Evolutionary conservation across 2,888 invertebrate genomes (phyloP), one percentile per base, ranked within the genome.

Genomic region (Brachyptera putata): DNA sequence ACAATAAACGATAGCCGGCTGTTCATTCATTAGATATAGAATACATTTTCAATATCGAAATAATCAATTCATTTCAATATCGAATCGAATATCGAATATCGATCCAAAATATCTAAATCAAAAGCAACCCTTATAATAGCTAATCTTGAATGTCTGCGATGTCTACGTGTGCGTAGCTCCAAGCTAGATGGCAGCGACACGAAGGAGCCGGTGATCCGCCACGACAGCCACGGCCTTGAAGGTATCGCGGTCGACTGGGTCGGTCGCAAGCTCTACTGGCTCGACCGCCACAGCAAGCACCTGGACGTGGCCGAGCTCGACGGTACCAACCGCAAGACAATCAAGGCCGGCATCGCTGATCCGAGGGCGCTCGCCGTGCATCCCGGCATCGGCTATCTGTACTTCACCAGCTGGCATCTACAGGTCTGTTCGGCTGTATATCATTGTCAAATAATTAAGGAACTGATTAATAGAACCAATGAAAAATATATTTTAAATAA

Each of bases 241-340:
- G 98, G 98, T 9, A 87, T 99, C 49, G 90, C 96, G 0, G 82
- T 99, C 7, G 99, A 99, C 75, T 98, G 98, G 98, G 84, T 97
- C 39, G 95, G 89, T 1, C 79, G 94, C 39, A 99, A 99, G 74
- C 78, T 99, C 1, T 99, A 99, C 73, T 97, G 97, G 96, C 79
- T 98, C 53, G 99, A 99, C 72, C 80, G 96, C 65, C 92, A 96
- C 74, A 90, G 95, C 5, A 89, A 96, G 77, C 92, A 97, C 70
- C 79, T 99, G 55, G 95, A 97, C 70, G 99, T 99, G 0, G 85
- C 97, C 0, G 95, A 95, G 74, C 77, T 99, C 46, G 89, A 96
- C 71, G 98, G 98, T 24, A 89, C 89, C 0, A 89, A 88, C 71
- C 81, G 98, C 56, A 93, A 90, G 72, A 95, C 96, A 0, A 75